These are phyloP conservation scores for Amphipyra tragopoginis DNA, from an alignment of 2,888 invertebrate genomes.

Conservation along the genomic window DNA sequence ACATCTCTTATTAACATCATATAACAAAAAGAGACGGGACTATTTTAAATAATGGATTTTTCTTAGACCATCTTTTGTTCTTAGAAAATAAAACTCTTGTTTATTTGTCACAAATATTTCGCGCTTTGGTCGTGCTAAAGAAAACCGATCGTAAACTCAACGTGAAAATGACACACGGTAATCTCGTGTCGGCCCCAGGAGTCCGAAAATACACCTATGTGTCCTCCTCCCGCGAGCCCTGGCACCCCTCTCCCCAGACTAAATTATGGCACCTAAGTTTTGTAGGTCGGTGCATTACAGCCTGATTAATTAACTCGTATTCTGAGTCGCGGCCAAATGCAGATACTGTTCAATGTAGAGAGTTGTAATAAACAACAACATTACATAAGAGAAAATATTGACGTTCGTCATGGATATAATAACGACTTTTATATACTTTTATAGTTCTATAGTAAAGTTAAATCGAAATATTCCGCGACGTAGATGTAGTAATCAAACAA, in stretches of 20 bases:
- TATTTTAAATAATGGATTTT: no score
- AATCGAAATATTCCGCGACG: slow-evolving; percentile 25
- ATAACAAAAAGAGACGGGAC: no score
- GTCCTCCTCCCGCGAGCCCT: slow-evolving; percentile 45
- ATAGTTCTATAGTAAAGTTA: not conserved
- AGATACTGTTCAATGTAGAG: slow-evolving; percentile 7
- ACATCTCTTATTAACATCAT: no score
- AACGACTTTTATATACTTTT: slow-evolving; percentile 13
- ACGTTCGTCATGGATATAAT: slow-evolving; percentile 1
- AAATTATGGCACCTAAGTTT: slow-evolving; percentile 65
- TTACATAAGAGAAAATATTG: slow-evolving; percentile 23
- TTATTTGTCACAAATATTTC: slow-evolving; percentile 22
- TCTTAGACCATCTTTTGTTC: no score
- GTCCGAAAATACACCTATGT: slow-evolving; percentile 72
- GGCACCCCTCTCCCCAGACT: slow-evolving; percentile 24
- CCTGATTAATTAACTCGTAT: slow-evolving; percentile 65
- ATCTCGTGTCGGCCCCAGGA: slow-evolving; percentile 57
- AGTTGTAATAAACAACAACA: slow-evolving; percentile 25
- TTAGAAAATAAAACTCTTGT: slow-evolving; percentile 2
- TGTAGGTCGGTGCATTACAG: slow-evolving; percentile 66
- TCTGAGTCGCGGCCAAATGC: slow-evolving; percentile 62
- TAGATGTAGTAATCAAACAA: slow-evolving; percentile 35
- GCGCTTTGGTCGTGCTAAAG: slow-evolving; percentile 27
- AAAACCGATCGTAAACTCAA: slow-evolving; percentile 51
- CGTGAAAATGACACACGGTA: slow-evolving; percentile 56